A percentile compares a stretch with the other conserved stretches of the same genome.
These are phyloP conservation scores for Timandra comae DNA, from an alignment of 2,888 invertebrate genomes.

Conservation along the genomic window DNA sequence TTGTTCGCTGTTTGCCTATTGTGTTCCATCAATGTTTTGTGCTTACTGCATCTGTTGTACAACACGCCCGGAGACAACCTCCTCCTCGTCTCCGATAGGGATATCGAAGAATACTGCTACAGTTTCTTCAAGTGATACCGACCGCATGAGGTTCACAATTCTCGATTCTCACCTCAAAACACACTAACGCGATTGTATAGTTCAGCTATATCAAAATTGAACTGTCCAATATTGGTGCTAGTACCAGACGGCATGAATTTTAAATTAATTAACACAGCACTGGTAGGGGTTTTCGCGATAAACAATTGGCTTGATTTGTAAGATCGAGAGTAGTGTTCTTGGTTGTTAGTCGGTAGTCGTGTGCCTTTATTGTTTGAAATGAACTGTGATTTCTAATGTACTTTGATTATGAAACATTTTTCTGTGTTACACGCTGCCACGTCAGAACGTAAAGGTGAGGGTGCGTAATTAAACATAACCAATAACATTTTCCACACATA, in stretches of 20 bases:
- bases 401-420: constrained; percentile 62
- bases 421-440: constrained; percentile 75
- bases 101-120: constrained; percentile 57
- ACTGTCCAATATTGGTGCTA: constrained; percentile 11
- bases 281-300: constrained; percentile 23
- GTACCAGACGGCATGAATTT: constrained; percentile 16
- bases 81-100: constrained; percentile 45
- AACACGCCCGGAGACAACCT: constrained; percentile 37
- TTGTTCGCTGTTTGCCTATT: constrained; percentile 81
- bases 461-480: constrained; percentile 7
- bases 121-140: constrained; percentile 42
- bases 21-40: constrained; percentile 80
- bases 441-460: constrained; percentile 73
- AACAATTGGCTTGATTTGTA: constrained; percentile 30
- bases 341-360: constrained; percentile 32
- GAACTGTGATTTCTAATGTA: constrained; percentile 23
- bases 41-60: constrained; percentile 79
- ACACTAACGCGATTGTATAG: constrained; percentile 6
- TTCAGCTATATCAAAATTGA: background rate
- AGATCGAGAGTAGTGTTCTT: constrained; percentile 27
- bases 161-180: constrained; percentile 9
- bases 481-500: constrained; percentile 1
- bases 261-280: constrained; percentile 8
- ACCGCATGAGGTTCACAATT: constrained; percentile 27
- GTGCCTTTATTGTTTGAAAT: constrained; percentile 15